Evolutionary conservation across 2,888 invertebrate species (phyloP), one percentile per base, ranked within the genome.

Genomic region (Cheiracanthium punctorium): DNA sequence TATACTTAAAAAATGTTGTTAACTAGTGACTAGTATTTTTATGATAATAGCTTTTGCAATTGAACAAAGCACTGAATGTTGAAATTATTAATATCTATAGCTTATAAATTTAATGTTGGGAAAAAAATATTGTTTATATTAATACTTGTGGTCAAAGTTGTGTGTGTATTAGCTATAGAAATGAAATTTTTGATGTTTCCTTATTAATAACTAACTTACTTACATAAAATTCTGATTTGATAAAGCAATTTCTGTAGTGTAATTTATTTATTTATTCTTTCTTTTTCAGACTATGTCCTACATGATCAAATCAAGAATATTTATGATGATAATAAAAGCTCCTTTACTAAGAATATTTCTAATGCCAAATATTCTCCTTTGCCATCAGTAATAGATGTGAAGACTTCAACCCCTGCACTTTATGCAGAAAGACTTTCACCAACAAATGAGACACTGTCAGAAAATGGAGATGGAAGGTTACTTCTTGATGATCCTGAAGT

Each of bases 401-500:
- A 79, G 64, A 80, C 79, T 17, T 87, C 88, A 33, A 81, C 86
- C 10, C 75, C 82, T 14, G 29, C 79, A n/a, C 12, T 14, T 1
- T 58, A 48, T 14, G 72, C n/a, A 37, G 82, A 74, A 33, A 1
- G 43, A n/a, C 30, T 28, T 71, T 14, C 33, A n/a, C 28, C 17
- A 17, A 28, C 2, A n/a, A 73, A 58, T 52, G 8, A 58, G 24
- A 7, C 30, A 8, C 7, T 20, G 14, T 12, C 20, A 20, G 33
- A 71, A 71, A 86, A 43, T 64, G 71, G 41, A 41, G 81, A 87
- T 1, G 87, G 80, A 0, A 76, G 73, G 32, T 48, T 87, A 7
- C 70, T 87, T 0, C 77, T 87, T 12, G 81, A 87, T 67, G 81
- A 87, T 33, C 81, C 87, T 7, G 72, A 81, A 58, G 52, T 72